Evolutionary conservation across 2,797 vertebrate genomes (phyloP).

Genomic region (Gymnoscopelus braueri): DNA sequence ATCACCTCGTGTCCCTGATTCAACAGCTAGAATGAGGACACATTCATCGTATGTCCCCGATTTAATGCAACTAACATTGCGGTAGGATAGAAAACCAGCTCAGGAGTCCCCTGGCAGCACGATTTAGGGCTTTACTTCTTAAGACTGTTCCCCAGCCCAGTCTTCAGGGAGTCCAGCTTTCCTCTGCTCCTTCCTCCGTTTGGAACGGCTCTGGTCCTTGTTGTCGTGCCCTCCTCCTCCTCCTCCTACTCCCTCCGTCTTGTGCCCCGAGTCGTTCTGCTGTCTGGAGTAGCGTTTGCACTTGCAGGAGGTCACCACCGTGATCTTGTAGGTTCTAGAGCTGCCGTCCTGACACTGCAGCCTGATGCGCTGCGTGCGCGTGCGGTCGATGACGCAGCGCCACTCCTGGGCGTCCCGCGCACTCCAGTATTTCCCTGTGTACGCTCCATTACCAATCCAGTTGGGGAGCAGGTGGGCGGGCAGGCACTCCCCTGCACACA

Average conservation of each 20-base stretch:
- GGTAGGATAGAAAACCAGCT: no score
- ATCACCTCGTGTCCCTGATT: no score
- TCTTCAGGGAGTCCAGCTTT: conserved; percentile 36
- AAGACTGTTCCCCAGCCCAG: conserved; percentile 5
- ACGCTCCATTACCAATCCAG: conserved; percentile 84
- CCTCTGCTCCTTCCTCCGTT: conserved; percentile 40
- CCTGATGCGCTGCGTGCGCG: conserved; percentile 91
- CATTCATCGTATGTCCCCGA: background rate
- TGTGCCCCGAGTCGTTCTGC: conserved; percentile 91
- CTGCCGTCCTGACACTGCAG: conserved; percentile 92
- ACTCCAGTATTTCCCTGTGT: conserved; percentile 90
- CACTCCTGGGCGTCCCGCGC: conserved; percentile 88
- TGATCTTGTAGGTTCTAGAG: conserved; percentile 94
- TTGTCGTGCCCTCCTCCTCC: background rate
- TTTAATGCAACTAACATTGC: no score
- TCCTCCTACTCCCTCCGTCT: conserved; percentile 78
- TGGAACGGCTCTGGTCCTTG: conserved; percentile 23
- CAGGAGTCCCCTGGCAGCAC: no score
- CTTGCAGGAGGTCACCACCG: conserved; percentile 93
- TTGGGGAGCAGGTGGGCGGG: conserved; percentile 92
- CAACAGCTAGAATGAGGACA: background rate
- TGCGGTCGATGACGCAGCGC: conserved; percentile 92
- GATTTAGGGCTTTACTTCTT: background rate
- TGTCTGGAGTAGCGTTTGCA: conserved; percentile 93
- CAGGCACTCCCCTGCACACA: conserved; percentile 94